Base-by-base conservation (phyloP, 2,888 invertebrate genomes). In the Cephalotes varians region DNA sequence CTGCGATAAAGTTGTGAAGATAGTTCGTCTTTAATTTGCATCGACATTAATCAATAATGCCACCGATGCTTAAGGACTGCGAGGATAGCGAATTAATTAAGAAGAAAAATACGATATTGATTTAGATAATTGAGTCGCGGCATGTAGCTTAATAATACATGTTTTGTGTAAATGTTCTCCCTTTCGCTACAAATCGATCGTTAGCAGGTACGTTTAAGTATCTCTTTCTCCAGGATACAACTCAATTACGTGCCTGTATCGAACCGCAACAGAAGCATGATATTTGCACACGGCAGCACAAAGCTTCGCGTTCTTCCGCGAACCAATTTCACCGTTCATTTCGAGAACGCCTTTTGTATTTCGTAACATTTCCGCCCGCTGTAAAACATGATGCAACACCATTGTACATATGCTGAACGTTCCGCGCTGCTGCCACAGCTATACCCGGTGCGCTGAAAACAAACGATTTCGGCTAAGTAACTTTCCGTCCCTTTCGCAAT, bases 381-480 rank as follows among this genome's bases (percentile, higher is more conserved):
- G 56, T 56, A 34, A 67, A 77, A 56, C 69, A 79, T 69, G 77
- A 79, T 56, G 69, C 56, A 67, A 28, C 67, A 56, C 25, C 77
- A 64, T 79, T 69, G 69, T 76, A 64, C 74, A 76, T 67, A 67
- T 56, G 77, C 56, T 44, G 56, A 69, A 56, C 69, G 69, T 79
- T 79, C 54, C 56, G 44, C 60, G 73, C 44, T 31, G 73, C 74
- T 62, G 47, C 73, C 40, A 44, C 40, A 2, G 62, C 76, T 56
- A 69, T 40, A 67, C 44, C 44, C 67, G 44, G 34, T 51, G 21
- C 65, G 54, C 15, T 12, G 34, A 47, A 56, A 79, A 79, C 77
- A 79, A 79, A 79, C 56, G 77, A 79, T 79, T 79, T 69, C 77
- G 67, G 54, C 77, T 67, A 77, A 77, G 77, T 69, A 77, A 77